Evolutionary conservation across 2,797 vertebrate species (phyloP).

Genomic region (Melanotaenia parkinsoni): DNA sequence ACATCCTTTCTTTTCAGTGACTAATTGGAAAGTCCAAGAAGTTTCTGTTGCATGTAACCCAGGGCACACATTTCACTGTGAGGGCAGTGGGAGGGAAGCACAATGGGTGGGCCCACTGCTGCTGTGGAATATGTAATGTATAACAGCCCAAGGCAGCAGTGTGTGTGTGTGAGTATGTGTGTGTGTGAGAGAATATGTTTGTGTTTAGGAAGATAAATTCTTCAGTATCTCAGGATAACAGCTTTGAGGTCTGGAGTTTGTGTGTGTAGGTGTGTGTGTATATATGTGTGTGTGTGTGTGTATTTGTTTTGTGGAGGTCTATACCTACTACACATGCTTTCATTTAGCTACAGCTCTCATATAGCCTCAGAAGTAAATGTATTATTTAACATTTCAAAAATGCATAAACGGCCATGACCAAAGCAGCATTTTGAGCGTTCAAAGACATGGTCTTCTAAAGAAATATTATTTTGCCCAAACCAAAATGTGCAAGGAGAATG

Average conservation of each 20-base stretch:
- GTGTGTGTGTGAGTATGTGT: constrained; percentile 15
- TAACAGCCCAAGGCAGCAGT: constrained; percentile 40
- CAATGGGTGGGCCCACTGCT: constrained; percentile 46
- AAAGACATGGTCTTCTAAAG: not conserved
- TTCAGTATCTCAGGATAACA: constrained; percentile 37
- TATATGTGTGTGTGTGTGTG: no score
- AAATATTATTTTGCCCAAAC: not conserved
- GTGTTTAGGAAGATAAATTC: constrained; percentile 46
- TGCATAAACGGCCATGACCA: constrained; percentile 19
- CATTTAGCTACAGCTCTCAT: constrained; percentile 12
- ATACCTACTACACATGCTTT: constrained; percentile 22
- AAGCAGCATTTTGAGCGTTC: not conserved
- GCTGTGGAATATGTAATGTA: constrained; percentile 40
- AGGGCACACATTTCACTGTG: constrained; percentile 7
- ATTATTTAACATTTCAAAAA: constrained; percentile 36
- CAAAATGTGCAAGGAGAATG: not conserved
- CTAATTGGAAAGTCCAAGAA: constrained; percentile 14
- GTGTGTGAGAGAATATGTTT: constrained; percentile 39
- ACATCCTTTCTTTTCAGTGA: not conserved
- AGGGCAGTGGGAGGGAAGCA: constrained; percentile 35
- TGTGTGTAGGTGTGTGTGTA: no score
- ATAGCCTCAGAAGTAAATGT: constrained; percentile 24
- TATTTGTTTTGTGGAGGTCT: constrained; percentile 11
- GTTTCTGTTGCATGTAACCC: constrained; percentile 32
- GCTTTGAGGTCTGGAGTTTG: constrained; percentile 44